phyloP scores from a whole-genome alignment of 23 tunicate genomes.

The Oikopleura dioica region DNA sequence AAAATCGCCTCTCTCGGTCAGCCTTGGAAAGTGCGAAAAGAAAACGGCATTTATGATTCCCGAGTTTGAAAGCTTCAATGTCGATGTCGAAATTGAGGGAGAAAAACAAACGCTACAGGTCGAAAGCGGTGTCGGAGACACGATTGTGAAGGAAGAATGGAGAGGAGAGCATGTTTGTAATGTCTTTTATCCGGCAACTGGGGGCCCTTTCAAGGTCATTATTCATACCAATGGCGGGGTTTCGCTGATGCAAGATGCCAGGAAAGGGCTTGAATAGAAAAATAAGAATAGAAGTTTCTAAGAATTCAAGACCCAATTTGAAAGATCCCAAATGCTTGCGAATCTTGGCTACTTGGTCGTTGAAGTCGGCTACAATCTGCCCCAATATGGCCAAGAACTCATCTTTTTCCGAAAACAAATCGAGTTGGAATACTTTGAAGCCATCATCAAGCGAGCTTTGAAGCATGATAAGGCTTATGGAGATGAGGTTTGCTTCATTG shows the following conservation, averaged over 20 bases:
- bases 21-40: no score
- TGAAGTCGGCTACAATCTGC: conserved; percentile 1
- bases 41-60: background rate
- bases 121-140: background rate
- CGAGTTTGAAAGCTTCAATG: background rate
- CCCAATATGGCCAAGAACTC: background rate
- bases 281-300: background rate
- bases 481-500: background rate
- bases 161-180: background rate
- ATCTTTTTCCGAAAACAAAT: background rate
- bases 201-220: background rate
- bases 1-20: no score
- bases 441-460: background rate
- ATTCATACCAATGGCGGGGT: conserved; percentile 4
- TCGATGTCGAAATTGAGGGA: background rate
- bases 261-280: background rate
- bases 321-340: no score
- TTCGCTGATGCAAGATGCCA: background rate
- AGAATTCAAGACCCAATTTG: background rate
- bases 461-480: background rate
- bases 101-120: background rate
- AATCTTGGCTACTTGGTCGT: background rate
- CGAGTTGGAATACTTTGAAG: background rate
- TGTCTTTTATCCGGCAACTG: background rate
- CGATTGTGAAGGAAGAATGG: background rate